A percentile compares a stretch with the other conserved stretches of the same genome.
These are phyloP conservation scores for Drosophila rufa DNA, from an alignment of 1,140 invertebrate genomes.

Conservation along the genomic window DNA sequence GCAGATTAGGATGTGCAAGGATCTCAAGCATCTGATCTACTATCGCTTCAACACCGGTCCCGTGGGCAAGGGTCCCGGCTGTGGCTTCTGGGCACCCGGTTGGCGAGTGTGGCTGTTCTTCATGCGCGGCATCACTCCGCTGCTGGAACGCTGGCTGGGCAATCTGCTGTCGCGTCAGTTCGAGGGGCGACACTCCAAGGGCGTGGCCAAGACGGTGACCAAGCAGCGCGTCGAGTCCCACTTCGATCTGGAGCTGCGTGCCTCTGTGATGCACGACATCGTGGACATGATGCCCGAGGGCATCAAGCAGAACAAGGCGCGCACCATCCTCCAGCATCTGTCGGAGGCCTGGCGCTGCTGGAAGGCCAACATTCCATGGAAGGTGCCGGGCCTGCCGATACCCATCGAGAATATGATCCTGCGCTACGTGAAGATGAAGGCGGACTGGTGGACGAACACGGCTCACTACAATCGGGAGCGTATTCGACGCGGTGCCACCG, in stretches of 20 bases:
- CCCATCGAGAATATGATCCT: conserved; percentile 99
- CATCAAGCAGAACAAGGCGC: conserved; percentile 99
- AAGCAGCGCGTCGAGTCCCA: conserved; percentile 99
- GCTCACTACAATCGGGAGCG: conserved; percentile 99
- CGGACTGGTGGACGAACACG: conserved; percentile 99
- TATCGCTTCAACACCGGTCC: conserved; percentile 99
- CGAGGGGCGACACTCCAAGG: conserved; percentile 99
- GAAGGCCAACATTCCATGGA: conserved; percentile 99
- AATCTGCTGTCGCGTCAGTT: conserved; percentile 99
- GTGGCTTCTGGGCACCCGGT: conserved; percentile 99
- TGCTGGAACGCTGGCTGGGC: conserved; percentile 98
- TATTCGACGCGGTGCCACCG: conserved; percentile 96
- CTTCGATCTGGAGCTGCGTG: conserved; percentile 98
- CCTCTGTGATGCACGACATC: conserved; percentile 99
- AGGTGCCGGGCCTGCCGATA: conserved; percentile 98
- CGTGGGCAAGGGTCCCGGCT: conserved; percentile 99
- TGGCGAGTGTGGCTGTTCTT: conserved; percentile 99
- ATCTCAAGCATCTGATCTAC: conserved; percentile 99
- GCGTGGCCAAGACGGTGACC: conserved; percentile 99
- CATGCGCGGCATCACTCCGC: conserved; percentile 98
- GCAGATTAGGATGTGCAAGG: conserved; percentile 99
- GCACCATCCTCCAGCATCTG: conserved; percentile 99
- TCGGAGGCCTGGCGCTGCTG: conserved; percentile 99
- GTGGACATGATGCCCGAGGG: conserved; percentile 99
- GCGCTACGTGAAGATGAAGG: conserved; percentile 99